Base-by-base conservation (phyloP, 2,113 vertebrate genomes). In the Colistium nudipinnis region DNA sequence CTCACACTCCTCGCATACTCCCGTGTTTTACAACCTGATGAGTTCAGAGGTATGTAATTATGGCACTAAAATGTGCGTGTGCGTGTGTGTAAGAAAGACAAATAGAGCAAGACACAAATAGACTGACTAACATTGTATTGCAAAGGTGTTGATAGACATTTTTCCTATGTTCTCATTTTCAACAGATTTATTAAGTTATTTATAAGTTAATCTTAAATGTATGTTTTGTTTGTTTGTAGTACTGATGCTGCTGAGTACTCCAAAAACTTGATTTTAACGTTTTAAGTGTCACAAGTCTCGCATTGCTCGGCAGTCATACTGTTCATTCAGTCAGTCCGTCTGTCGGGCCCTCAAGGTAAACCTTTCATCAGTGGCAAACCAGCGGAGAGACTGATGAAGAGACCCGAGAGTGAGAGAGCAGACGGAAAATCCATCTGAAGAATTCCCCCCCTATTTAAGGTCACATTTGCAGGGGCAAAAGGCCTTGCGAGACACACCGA, bases 401-500 rank as follows among this genome's bases (percentile, higher is more conserved):
- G 47, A 30, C 41, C 53, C 60, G 44, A 49, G 79, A 67, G 10
- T 57, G 66, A 76, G 35, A n/a, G 17, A 33, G 80, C 38, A 61
- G 54, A 63, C 48, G 47, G 45, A 63, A 69, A 79, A 65, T 60
- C 65, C 31, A 43, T 45, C n/a, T 45, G 3, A 38, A 28, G 68
- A 53, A 76, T 62, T 60, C 59, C 31, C 27, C 49, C 7, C 16
- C 54, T 77, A 81, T 81, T 62, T 70, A 83, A 64, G 54, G 52
- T n/a, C 67, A 63, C 65, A 78, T 79, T 84, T 77, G 76, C 45
- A 31, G 63, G 25, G 45, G 74, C 20, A 53, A 82, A 82, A 62
- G 38, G 45, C 54, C 62, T 55, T 53, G 65, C 67, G 69, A 70
- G 48, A 52, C 59, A 4, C 31, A 36, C 53, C 39, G 67, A 67